Percentiles rank a stretch among this genome's conserved stretches.
These are phyloP conservation scores for Sebastes umbrosus DNA, from an alignment of 2,797 vertebrate species.

Conservation along the genomic window DNA sequence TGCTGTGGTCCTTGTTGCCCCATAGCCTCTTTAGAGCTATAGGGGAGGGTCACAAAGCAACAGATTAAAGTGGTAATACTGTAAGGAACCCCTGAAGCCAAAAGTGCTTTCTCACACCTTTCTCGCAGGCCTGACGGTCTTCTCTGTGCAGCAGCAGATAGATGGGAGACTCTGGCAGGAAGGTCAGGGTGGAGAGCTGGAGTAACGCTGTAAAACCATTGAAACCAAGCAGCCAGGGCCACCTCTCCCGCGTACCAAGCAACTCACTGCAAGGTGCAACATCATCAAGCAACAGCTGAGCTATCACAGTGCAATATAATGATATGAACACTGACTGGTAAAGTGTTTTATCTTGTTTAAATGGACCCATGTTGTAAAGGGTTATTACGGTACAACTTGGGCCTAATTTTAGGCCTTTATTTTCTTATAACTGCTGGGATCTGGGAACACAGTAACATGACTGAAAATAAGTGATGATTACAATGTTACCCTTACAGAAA, in stretches of 20 bases:
- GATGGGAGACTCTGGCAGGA: slow-evolving; percentile 84
- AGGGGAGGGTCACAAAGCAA: not conserved
- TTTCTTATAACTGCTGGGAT: too few species aligned
- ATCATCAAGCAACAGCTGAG: not conserved
- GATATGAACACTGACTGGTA: not conserved
- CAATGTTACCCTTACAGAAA: too few species aligned
- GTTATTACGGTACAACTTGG: not conserved
- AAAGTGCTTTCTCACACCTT: slow-evolving; percentile 54
- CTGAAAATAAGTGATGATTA: too few species aligned
- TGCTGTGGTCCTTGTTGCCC: slow-evolving; percentile 75
- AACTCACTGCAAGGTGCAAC: slow-evolving; percentile 71
- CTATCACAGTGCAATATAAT: not conserved
- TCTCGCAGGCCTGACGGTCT: slow-evolving; percentile 75
- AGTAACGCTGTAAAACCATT: slow-evolving; percentile 71
- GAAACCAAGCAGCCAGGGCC: slow-evolving; percentile 81
- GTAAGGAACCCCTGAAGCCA: not conserved
- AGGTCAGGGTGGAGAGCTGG: slow-evolving; percentile 77
- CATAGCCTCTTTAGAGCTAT: slow-evolving; percentile 82
- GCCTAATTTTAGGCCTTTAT: too few species aligned
- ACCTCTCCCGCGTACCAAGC: slow-evolving; percentile 75
- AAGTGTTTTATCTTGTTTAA: not conserved
- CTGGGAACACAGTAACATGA: too few species aligned
- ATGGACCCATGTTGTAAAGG: not conserved
- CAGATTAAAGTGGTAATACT: not conserved
- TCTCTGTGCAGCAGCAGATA: slow-evolving; percentile 79